Base-by-base conservation (phyloP, 2,113 vertebrate genomes). In the Myotis davidii region DNA sequence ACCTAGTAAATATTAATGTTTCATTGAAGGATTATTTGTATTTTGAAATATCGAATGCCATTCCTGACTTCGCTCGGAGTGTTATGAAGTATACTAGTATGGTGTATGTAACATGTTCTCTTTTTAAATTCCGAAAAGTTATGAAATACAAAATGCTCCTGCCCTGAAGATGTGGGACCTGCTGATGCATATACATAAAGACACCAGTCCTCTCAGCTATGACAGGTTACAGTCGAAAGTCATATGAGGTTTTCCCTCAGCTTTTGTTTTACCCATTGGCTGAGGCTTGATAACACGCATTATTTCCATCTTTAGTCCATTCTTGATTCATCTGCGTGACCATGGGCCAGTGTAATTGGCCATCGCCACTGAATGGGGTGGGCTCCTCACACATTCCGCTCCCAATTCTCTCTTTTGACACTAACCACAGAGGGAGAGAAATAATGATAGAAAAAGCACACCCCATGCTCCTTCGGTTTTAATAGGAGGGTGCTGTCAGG, bases 361-460 rank as follows among this genome's bases (percentile, higher is more conserved):
- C 78, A 13, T 18, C 0, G 3, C 42, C 17, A 14, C 67, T 16
- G 56, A 54, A 27, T 0, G 32, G 78, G 90, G 70, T 1, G 54
- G 70, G 64, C n/a, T 56, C 1, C 25, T 88, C 32, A 32, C 21
- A 20, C 5, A 21, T 42, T 1, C 0, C 0, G 27, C 59, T 65
- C 77, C 94, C 85, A 21, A 54, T 76, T 86, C 64, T 92, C 59
- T 90, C 79, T 79, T 64, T 48, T 34, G 59, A 69, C 70, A 95
- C 48, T 73, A 50, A 42, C 64, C 89, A 52, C 37, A 76, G 94
- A 94, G 74, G 65, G 77, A 94, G 90, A 85, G 94, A 50, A 54
- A 37, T 17, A 13, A 83, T 25, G 93, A 69, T 6, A 32, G 65
- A 14, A 54, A 79, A 77, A 74, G 72, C 61, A 23, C 52, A 20